phyloP scores from a whole-genome alignment of 2,888 invertebrate genomes.

The Digitonthophagus gazella region DNA sequence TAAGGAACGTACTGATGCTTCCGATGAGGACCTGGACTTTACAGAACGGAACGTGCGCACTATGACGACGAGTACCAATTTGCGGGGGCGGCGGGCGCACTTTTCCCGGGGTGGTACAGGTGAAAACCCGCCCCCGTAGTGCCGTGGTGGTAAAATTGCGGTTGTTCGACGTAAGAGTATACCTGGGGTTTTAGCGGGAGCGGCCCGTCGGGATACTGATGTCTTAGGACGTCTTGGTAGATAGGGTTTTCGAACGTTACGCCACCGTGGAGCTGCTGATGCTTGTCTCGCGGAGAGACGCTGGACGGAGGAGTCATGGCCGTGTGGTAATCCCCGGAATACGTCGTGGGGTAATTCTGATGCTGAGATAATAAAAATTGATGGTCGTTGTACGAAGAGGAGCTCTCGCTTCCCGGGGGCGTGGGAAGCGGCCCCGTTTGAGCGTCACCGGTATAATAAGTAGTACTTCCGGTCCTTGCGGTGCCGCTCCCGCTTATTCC shows the following conservation, averaged over 20 bases:
- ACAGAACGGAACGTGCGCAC: conserved; percentile 36
- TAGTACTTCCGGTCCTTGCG: conserved; percentile 43
- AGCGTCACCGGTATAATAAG: conserved; percentile 55
- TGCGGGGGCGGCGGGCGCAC: conserved; percentile 46
- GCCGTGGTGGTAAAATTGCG: conserved; percentile 80
- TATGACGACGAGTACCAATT: conserved; percentile 53
- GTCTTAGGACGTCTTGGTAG: conserved; percentile 56
- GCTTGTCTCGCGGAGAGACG: conserved; percentile 88
- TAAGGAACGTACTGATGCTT: neutral
- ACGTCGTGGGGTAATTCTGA: conserved; percentile 61
- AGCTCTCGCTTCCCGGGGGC: conserved; percentile 85
- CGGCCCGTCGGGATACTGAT: conserved; percentile 64
- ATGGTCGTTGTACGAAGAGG: conserved; percentile 60
- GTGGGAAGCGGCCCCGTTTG: conserved; percentile 79
- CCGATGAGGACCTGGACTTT: neutral
- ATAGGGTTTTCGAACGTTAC: conserved; percentile 53
- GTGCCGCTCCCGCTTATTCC: conserved; percentile 54
- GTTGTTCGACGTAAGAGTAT: conserved; percentile 76
- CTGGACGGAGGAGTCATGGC: conserved; percentile 98
- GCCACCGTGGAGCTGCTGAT: conserved; percentile 58
- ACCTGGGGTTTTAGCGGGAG: conserved; percentile 89
- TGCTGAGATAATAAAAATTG: conserved; percentile 58
- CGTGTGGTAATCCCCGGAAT: conserved; percentile 74
- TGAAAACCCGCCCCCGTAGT: conserved; percentile 67
- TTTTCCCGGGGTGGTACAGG: conserved; percentile 79